phyloP scores from a whole-genome alignment of 2,888 invertebrate genomes.

The Rotaria macrura region DNA sequence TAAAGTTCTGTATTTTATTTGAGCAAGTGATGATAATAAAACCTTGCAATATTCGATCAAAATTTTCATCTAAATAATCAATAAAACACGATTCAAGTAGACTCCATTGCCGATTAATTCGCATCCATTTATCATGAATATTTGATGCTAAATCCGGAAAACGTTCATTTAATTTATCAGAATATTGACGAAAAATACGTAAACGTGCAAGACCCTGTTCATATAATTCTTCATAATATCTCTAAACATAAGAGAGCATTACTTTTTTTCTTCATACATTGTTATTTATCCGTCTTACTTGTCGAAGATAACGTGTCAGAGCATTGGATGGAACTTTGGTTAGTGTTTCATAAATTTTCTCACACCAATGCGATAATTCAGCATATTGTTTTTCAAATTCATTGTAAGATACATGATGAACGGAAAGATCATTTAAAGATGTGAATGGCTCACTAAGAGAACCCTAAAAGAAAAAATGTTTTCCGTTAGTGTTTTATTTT shows the following conservation, averaged over 20 bases:
- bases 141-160: slow-evolving; percentile 59
- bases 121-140: slow-evolving; percentile 63
- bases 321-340: background rate
- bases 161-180: slow-evolving; percentile 60
- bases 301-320: slow-evolving; percentile 46
- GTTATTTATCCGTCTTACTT: no score
- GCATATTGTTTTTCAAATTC: slow-evolving; percentile 69
- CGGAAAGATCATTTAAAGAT: slow-evolving; percentile 12
- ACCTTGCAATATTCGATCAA: background rate
- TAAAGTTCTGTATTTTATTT: background rate
- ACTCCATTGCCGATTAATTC: slow-evolving; percentile 69
- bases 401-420: slow-evolving; percentile 59
- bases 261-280: no score
- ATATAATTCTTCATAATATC: slow-evolving; percentile 65
- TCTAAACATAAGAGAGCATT: no score
- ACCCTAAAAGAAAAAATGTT: background rate
- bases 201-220: slow-evolving; percentile 61
- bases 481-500: no score
- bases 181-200: slow-evolving; percentile 67
- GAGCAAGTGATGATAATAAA: background rate
- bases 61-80: slow-evolving; percentile 40
- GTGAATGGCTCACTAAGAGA: background rate
- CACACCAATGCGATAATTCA: slow-evolving; percentile 70
- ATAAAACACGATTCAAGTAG: slow-evolving; percentile 62
- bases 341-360: slow-evolving; percentile 50